phyloP scores from a whole-genome alignment of 2,797 vertebrate species.

The Salmo trutta region DNA sequence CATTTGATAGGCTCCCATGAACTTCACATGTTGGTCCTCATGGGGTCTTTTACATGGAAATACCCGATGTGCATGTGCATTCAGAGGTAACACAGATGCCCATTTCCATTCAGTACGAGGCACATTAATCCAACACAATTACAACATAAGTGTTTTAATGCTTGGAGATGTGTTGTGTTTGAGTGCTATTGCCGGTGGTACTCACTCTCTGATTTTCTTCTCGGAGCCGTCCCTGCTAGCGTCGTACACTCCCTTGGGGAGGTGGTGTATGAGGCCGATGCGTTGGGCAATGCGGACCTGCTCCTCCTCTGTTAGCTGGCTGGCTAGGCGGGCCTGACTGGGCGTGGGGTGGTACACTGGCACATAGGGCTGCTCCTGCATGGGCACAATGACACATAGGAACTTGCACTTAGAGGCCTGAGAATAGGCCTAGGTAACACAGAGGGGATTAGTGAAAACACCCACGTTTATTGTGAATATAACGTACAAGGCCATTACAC shows the following conservation, averaged over 20 bases:
- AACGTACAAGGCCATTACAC: not conserved
- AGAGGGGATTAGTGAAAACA: not conserved
- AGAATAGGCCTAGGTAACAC: not conserved
- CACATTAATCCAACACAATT: not conserved
- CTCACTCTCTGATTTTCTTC: constrained; percentile 91
- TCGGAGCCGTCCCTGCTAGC: constrained; percentile 85
- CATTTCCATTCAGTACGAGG: not conserved
- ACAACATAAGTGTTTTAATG: not conserved
- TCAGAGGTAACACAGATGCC: not conserved
- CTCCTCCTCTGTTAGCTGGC: constrained; percentile 88
- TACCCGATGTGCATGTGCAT: too few species aligned
- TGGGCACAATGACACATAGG: not conserved
- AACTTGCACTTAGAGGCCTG: not conserved
- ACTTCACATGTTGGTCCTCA: too few species aligned
- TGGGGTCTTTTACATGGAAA: too few species aligned
- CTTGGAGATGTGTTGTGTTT: not conserved
- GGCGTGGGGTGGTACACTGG: constrained; percentile 89
- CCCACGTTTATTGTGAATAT: not conserved
- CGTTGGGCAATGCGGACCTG: constrained; percentile 88
- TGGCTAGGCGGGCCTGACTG: constrained; percentile 86
- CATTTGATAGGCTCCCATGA: too few species aligned
- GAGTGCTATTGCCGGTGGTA: constrained; percentile 18
- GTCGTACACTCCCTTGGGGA: constrained; percentile 87
- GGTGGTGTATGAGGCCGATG: constrained; percentile 89
- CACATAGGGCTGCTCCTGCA: constrained; percentile 85